phyloP scores from a whole-genome alignment of 2,113 vertebrate genomes.

The Pachyramphus minor region DNA sequence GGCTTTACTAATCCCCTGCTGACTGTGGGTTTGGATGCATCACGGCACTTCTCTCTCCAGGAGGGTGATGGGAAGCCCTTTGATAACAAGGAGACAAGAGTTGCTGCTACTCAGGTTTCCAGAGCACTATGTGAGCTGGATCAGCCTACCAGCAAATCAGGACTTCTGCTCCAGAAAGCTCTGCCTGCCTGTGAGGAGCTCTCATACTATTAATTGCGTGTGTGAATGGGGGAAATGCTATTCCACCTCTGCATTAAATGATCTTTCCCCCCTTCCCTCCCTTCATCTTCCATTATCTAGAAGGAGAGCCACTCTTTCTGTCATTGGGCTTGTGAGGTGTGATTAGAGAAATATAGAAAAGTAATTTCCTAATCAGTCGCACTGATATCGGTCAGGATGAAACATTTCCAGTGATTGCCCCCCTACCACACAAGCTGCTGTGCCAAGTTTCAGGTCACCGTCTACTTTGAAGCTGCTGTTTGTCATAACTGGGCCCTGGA shows the following conservation, averaged over 20 bases:
- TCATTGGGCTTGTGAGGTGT: neutral
- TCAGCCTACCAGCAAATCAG: neutral
- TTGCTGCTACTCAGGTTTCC: neutral
- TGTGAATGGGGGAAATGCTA: accelerated
- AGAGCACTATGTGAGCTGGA: accelerated
- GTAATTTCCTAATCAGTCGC: neutral
- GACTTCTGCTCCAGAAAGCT: neutral
- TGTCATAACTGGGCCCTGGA: neutral
- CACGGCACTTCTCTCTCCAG: neutral
- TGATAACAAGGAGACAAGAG: neutral
- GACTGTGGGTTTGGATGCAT: neutral
- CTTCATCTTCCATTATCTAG: neutral
- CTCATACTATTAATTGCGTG: neutral
- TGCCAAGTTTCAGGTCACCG: neutral
- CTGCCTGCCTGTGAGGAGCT: accelerated
- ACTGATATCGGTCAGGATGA: neutral
- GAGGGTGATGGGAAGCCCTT: neutral
- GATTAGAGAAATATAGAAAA: constrained; percentile 22
- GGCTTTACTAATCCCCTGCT: accelerated
- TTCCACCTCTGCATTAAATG: neutral
- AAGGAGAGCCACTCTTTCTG: neutral
- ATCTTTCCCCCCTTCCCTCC: neutral
- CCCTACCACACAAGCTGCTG: neutral
- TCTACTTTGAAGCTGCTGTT: neutral
- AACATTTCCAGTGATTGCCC: neutral